Percentiles rank a stretch among this genome's conserved stretches.
Evolutionary conservation across 35 echinoderm and acorn worm genomes (phyloP).

Genomic region (Hemicentrotus pulcherrimus): DNA sequence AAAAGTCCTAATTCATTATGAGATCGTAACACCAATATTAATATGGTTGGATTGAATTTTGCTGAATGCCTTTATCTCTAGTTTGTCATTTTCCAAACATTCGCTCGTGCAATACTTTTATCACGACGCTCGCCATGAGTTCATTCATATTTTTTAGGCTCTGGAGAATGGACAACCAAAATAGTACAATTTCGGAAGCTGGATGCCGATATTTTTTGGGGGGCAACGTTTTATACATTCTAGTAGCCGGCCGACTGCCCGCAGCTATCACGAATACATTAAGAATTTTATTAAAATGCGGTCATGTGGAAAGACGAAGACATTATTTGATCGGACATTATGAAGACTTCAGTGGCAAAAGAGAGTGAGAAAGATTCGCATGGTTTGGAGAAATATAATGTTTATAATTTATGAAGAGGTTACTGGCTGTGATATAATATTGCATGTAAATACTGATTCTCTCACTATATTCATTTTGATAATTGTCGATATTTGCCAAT

Average conservation of each 20-base stretch:
- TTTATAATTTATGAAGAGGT: not conserved
- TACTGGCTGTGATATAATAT: not conserved
- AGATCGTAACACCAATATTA: not conserved
- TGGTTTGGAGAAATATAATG: not conserved
- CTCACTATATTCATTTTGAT: not conserved
- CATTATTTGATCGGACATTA: slow-evolving; percentile 32
- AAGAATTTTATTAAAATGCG: slow-evolving; percentile 50
- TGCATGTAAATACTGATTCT: not conserved
- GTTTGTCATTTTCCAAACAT: not conserved
- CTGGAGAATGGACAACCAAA: not conserved
- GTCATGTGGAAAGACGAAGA: slow-evolving; percentile 29
- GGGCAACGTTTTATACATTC: not conserved
- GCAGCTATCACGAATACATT: slow-evolving; percentile 44
- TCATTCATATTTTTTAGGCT: not conserved
- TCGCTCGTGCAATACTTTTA: not conserved
- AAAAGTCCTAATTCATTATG: not conserved
- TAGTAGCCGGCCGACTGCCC: slow-evolving; percentile 2
- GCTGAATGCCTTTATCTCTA: not conserved
- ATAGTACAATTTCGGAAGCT: not conserved
- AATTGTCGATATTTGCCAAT: too few species aligned
- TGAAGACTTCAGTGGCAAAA: not conserved
- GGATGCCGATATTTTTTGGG: not conserved
- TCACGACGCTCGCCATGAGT: not conserved
- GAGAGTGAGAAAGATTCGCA: not conserved
- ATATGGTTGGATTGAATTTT: not conserved